These are phyloP conservation scores for Sebastes vulpes DNA, from an alignment of 2,797 vertebrate species.

Conservation along the genomic window DNA sequence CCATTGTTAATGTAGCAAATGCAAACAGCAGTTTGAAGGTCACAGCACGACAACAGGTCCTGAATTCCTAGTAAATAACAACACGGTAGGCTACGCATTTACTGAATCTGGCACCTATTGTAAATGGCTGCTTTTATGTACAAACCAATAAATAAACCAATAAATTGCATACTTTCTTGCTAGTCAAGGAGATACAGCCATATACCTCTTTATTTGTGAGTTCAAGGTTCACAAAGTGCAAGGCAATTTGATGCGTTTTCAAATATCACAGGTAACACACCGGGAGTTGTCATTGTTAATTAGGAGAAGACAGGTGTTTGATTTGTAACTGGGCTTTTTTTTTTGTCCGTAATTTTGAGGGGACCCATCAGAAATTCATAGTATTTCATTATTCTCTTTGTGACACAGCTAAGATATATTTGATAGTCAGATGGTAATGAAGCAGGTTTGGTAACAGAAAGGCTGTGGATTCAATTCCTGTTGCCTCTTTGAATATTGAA, in stretches of 20 bases:
- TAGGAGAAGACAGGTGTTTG: neutral
- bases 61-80: neutral
- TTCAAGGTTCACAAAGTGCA: neutral
- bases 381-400: neutral
- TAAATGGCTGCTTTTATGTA: neutral
- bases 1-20: neutral
- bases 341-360: neutral
- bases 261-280: neutral
- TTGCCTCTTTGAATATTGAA: neutral
- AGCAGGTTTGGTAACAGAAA: neutral
- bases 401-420: neutral
- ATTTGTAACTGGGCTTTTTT: neutral
- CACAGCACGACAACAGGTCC: neutral
- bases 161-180: neutral
- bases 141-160: neutral
- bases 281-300: neutral
- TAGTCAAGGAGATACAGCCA: neutral
- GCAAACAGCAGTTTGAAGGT: neutral
- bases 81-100: neutral
- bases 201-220: neutral
- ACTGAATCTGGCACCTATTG: neutral
- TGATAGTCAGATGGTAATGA: neutral
- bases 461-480: neutral
- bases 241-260: neutral
- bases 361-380: neutral